Conservation (phyloP, 2,113 vertebrate genomes). For the Amphiprion percula region DNA sequence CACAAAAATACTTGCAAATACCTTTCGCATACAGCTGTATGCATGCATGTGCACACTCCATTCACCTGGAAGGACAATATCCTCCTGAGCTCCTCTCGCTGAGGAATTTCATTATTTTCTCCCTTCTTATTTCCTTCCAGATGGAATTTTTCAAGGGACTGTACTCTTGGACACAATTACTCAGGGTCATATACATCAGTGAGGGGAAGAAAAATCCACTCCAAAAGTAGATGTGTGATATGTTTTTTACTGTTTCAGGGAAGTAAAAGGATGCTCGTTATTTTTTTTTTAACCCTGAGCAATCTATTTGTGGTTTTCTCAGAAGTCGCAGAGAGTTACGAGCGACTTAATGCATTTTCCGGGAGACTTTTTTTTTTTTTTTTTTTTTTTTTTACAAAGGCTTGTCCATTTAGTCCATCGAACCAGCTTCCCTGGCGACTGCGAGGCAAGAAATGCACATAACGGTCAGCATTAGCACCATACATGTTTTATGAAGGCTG, state of each 20-base stretch:
- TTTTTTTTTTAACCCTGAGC: constrained; percentile 40
- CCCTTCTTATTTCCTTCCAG: constrained; percentile 33
- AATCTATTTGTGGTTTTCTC: constrained; percentile 9
- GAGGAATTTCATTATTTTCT: constrained; percentile 66
- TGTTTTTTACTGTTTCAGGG: neutral
- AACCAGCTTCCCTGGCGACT: constrained; percentile 59
- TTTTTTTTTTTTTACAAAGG: constrained; percentile 41
- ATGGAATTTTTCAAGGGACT: constrained; percentile 1
- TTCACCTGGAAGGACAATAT: constrained; percentile 69
- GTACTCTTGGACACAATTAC: constrained; percentile 55
- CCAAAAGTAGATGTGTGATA: constrained; percentile 18
- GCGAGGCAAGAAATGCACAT: constrained; percentile 41
- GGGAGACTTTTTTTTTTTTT: constrained; percentile 7
- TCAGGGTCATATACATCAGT: constrained; percentile 46
- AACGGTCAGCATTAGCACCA: constrained; percentile 67
- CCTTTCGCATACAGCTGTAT: constrained; percentile 16
- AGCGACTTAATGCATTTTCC: constrained; percentile 54
- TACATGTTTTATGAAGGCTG: constrained; percentile 72
- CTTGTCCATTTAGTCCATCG: constrained; percentile 59
- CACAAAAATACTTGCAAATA: constrained; percentile 6
- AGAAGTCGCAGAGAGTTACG: neutral
- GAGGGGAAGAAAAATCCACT: neutral
- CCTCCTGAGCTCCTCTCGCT: constrained; percentile 48
- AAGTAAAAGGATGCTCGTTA: constrained; percentile 51
- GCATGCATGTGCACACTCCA: constrained; percentile 25